Percentiles rank a stretch among this genome's conserved stretches.
phyloP scores from a whole-genome alignment of 2,797 vertebrate species.

The Gymnothorax javanicus region DNA sequence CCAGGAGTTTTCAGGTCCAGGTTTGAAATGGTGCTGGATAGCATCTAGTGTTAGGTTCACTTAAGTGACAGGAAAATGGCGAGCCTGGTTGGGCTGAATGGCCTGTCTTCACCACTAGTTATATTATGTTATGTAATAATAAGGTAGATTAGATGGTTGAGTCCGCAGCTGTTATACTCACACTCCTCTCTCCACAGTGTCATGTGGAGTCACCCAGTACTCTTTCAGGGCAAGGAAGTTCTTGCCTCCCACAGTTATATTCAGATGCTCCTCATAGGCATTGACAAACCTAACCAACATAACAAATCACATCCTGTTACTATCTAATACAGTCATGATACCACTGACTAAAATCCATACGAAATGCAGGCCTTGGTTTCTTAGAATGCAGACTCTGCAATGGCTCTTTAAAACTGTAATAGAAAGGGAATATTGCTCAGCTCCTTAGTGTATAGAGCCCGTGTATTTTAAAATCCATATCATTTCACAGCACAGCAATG shows the following conservation, averaged over 20 bases:
- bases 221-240: conserved; percentile 54
- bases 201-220: conserved; percentile 69
- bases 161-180: conserved; percentile 64
- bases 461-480: too few species aligned
- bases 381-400: neutral
- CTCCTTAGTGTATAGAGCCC: neutral
- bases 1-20: too few species aligned
- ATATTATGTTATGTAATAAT: neutral
- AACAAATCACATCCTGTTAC: neutral
- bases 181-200: conserved; percentile 60
- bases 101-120: too few species aligned
- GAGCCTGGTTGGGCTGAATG: too few species aligned
- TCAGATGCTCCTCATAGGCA: conserved; percentile 67
- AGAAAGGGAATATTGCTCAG: neutral
- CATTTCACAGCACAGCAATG: too few species aligned
- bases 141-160: neutral
- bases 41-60: too few species aligned
- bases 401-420: neutral
- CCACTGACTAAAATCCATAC: neutral
- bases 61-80: too few species aligned
- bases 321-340: neutral
- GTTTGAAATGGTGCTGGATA: too few species aligned
- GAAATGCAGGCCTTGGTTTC: neutral
- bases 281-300: conserved; percentile 84
- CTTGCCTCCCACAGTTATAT: conserved; percentile 64